A percentile compares a stretch with the other conserved stretches of the same genome.
These are phyloP conservation scores for Ametastegia equiseti DNA, from an alignment of 2,888 invertebrate species.

Conservation along the genomic window DNA sequence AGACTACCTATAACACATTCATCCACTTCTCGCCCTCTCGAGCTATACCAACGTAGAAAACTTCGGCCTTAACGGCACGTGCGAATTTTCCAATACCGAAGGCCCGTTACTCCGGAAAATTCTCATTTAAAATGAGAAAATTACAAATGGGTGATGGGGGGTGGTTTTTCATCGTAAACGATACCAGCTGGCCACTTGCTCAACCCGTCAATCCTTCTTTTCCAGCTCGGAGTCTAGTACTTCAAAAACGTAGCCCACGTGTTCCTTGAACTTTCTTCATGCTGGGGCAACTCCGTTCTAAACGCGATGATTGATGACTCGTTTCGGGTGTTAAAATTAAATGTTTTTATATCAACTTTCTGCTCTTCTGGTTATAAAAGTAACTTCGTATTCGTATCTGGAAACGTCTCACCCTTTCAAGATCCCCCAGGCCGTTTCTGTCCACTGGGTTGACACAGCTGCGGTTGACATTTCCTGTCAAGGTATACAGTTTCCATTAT, in stretches of 20 bases:
- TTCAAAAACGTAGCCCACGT: background rate
- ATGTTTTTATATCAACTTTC: slow-evolving; percentile 20
- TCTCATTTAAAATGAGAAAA: background rate
- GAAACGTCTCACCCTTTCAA: background rate
- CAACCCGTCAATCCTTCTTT: background rate
- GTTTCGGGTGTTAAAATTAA: slow-evolving; percentile 41
- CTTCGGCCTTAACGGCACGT: background rate
- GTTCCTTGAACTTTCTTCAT: background rate
- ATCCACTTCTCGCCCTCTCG: background rate
- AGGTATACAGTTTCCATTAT: slow-evolving; percentile 18
- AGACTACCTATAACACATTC: background rate
- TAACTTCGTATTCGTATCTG: background rate
- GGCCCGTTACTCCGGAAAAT: background rate
- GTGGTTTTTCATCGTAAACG: background rate
- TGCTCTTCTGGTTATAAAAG: slow-evolving; percentile 9
- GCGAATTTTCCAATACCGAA: background rate
- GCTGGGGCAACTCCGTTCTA: background rate
- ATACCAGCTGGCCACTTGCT: background rate
- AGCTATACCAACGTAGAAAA: background rate
- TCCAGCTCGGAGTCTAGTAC: background rate
- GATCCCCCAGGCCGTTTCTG: background rate
- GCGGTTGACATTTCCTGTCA: slow-evolving; percentile 33
- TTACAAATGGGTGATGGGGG: background rate
- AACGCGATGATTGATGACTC: slow-evolving; percentile 44
- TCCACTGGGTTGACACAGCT: slow-evolving; percentile 20